Evolutionary conservation across 2,797 vertebrate species (phyloP), one percentile per base, ranked within the genome.

Genomic region (Monodelphis domestica): DNA sequence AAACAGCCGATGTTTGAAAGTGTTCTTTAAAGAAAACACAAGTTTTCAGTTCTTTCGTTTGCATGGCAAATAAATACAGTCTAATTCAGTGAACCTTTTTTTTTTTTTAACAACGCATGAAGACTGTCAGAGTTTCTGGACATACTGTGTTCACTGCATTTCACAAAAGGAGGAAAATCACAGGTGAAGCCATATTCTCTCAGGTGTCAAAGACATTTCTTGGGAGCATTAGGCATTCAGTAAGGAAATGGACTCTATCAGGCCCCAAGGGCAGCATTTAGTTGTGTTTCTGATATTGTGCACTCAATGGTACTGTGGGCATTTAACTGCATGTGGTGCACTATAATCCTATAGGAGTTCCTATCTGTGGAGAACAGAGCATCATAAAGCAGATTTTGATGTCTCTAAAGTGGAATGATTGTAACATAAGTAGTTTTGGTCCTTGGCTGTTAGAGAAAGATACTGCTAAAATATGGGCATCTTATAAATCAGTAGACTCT

Each of bases 301-400:
- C 50, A 88, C 9, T 93, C 51, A 87, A 21, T 89, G 87, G 53
- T 70, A 90, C 6, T 5, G 28, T 88, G 51, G 38, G n/a, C 89
- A 24, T 33, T 59, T 63, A 89, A 55, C 9, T 92, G 78, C 0
- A n/a, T 6, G 15, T 54, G 54, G 92, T 92, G 38, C 7, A 88
- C 28, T 88, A 21, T 89, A n/a, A 78, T 92, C 30, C 50, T 50
- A 63, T 78, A 88, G 51, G 52, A 52, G 4, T 28, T 84, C 12
- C 9, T 94, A 89, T 88, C 53, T 59, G 12, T 33, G 5, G 17
- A 53, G 94, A 95, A 91, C n/a, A 91, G 56, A 90, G 93, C 54
- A 57, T 3, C 1, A 11, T 54, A 54, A 90, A 88, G 57, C 38
- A 54, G 26, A 88, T 51, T 90, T 45, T 88, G 54, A 90, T 84